Evolutionary conservation across 2,113 vertebrate species (phyloP).

Genomic region (Todiramphus saurophagus): DNA sequence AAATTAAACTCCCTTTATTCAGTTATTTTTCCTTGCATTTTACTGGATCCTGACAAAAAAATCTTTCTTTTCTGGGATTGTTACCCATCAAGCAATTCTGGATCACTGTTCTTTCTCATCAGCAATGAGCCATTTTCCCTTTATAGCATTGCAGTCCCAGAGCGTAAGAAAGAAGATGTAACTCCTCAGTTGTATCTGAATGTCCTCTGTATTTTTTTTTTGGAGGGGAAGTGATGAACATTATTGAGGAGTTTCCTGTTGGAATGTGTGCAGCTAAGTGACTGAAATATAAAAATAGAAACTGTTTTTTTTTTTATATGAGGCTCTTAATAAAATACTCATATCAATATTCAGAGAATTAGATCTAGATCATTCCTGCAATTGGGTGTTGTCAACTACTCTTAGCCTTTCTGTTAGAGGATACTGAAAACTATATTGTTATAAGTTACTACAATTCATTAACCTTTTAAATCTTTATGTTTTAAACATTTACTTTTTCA

Average conservation of each 20-base stretch:
- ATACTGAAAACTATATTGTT: not conserved
- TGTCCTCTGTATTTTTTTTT: not conserved
- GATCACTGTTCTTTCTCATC: not conserved
- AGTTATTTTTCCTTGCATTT: not conserved
- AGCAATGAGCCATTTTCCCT: not conserved
- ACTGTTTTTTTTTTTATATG: not conserved
- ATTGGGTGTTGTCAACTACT: not conserved
- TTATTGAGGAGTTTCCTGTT: not conserved
- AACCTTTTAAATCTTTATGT: not conserved
- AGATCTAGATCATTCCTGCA: not conserved
- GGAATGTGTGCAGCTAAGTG: not conserved
- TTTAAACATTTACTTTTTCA: conserved; percentile 27
- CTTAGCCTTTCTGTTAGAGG: not conserved
- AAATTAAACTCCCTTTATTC: not conserved
- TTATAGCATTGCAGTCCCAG: not conserved
- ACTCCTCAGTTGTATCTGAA: not conserved
- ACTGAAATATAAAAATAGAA: not conserved
- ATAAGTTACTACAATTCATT: not conserved
- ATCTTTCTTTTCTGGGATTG: not conserved
- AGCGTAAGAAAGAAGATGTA: not conserved
- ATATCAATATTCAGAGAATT: not conserved
- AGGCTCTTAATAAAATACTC: not conserved
- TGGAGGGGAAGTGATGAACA: not conserved
- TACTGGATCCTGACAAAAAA: not conserved
- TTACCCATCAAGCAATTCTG: not conserved